Conservation (phyloP, 1,140 invertebrate genomes). For the Drosophila asahinai region DNA sequence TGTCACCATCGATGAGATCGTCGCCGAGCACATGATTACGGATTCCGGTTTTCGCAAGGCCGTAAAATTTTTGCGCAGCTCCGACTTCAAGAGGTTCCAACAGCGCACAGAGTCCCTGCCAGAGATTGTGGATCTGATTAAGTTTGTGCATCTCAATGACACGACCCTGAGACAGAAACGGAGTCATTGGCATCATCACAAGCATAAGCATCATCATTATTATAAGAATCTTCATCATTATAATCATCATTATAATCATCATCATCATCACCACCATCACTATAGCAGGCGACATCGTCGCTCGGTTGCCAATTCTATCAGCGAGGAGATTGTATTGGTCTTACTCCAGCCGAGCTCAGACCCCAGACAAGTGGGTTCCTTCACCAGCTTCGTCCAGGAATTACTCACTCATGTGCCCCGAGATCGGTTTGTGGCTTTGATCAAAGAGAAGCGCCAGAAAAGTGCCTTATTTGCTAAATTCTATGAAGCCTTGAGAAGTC, state of each 20-base stretch:
- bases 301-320: background rate
- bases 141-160: slow-evolving; percentile 70
- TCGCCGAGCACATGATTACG: slow-evolving; percentile 70
- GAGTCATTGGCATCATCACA: background rate
- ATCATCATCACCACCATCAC: background rate
- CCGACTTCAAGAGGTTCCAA: slow-evolving; percentile 57
- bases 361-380: slow-evolving; percentile 16
- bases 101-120: slow-evolving; percentile 58
- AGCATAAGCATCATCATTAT: slow-evolving; percentile 1
- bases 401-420: slow-evolving; percentile 65
- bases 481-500: slow-evolving; percentile 66
- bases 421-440: slow-evolving; percentile 59
- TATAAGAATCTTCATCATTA: background rate
- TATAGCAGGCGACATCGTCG: background rate
- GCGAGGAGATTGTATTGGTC: slow-evolving; percentile 41
- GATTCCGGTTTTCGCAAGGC: slow-evolving; percentile 76
- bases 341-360: slow-evolving; percentile 13
- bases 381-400: slow-evolving; percentile 66
- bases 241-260: slow-evolving; percentile 3
- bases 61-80: slow-evolving; percentile 60
- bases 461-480: slow-evolving; percentile 67
- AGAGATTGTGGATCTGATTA: slow-evolving; percentile 69
- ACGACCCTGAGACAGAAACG: slow-evolving; percentile 12
- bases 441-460: slow-evolving; percentile 60
- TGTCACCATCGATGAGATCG: slow-evolving; percentile 58